Evolutionary conservation across 2,888 invertebrate species (phyloP).

Genomic region (Allygus modestus): DNA sequence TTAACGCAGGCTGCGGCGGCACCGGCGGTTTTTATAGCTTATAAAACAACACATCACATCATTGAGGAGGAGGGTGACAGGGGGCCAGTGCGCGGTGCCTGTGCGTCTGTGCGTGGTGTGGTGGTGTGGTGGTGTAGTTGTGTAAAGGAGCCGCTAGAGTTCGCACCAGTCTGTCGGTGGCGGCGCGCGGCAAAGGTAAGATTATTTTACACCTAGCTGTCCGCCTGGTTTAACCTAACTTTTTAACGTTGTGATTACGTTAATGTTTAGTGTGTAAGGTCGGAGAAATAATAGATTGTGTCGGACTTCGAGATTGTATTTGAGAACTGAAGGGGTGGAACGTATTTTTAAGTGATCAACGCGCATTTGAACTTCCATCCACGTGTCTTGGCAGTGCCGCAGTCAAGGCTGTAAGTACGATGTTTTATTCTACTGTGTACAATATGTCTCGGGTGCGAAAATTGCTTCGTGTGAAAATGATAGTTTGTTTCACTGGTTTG

Average conservation of each 20-base stretch:
- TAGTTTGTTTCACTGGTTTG: no score
- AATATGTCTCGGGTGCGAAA: background rate
- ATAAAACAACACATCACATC: no score
- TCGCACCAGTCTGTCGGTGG: constrained; percentile 25
- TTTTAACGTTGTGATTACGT: background rate
- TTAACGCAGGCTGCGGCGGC: no score
- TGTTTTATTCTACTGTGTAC: background rate
- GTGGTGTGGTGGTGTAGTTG: background rate
- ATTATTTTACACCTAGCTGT: background rate
- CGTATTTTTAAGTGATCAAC: background rate
- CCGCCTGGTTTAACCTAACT: background rate
- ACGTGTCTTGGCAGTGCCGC: background rate
- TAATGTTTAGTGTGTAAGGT: background rate
- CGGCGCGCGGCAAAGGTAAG: constrained; percentile 28
- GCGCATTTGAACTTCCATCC: background rate
- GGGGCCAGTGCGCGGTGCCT: background rate
- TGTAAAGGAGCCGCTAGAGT: background rate
- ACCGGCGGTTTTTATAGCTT: no score
- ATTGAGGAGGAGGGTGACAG: no score
- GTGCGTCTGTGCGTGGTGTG: background rate
- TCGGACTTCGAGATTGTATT: no score
- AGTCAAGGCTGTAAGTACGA: constrained; percentile 8
- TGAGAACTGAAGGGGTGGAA: no score
- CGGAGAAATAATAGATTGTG: no score
- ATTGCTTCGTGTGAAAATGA: no score